Evolutionary conservation across 2,888 invertebrate genomes (phyloP), one percentile per base, ranked within the genome.

Genomic region (Leptopilina drosophilae): DNA sequence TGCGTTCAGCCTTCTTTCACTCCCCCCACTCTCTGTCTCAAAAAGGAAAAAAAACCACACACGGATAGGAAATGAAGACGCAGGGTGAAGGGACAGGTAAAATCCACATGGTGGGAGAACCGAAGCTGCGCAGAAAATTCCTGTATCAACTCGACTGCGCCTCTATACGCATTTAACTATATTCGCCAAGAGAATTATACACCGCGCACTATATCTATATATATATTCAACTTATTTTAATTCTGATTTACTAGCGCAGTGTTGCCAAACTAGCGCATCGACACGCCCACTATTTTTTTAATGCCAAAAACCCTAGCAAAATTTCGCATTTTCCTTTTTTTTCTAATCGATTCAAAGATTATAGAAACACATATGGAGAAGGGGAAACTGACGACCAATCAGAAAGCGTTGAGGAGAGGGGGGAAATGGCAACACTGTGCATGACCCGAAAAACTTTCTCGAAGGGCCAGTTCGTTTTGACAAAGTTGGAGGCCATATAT

Each of bases 201-300:
- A 90, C 87, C 88, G n/a, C n/a, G n/a, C n/a, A n/a, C 88, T 26
- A 26, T 26, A 89, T 90, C 90, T 91, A n/a, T n/a, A n/a, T n/a
- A n/a, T n/a, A n/a, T n/a, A n/a, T n/a, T n/a, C n/a, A n/a, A n/a
- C n/a, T 26, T 91, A 91, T 90, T 91, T 90, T 90, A 91, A 91
- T 90, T 89, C 89, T 91, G 90, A 91, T 91, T 91, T 90, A 91
- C 88, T 88, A 86, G 81, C 81, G 89, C 91, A 83, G 79, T 84
- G 91, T 91, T 91, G 91, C 91, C 91, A 84, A 81, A 83, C 26
- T 26, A 89, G 85, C 84, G 78, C 77, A 20, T 77, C 86, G 88
- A 80, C 89, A 90, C 90, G 89, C 90, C 90, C 90, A 88, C 87
- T 86, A 82, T 81, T 84, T 84, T 84, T 80, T 26, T 26, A 49